Conservation (phyloP, 2,888 invertebrate species). For the Saturnia japonica region DNA sequence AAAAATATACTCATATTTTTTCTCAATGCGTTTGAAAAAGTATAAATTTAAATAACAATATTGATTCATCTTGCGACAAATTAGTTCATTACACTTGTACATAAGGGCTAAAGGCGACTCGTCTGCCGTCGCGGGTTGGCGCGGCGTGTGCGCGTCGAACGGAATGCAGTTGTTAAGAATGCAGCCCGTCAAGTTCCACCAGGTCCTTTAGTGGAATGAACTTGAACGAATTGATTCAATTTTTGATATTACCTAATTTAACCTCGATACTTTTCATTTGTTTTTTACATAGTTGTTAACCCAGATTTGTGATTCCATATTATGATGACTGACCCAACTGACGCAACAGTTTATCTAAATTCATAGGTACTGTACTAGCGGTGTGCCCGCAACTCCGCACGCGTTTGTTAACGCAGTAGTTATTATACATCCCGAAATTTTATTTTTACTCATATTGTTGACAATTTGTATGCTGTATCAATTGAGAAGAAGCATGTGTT, state of each 20-base stretch:
- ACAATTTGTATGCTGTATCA: too few species aligned
- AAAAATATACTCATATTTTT: too few species aligned
- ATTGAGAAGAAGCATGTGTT: too few species aligned
- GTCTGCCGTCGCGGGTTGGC: constrained; percentile 1
- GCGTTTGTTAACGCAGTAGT: too few species aligned
- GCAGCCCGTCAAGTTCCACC: constrained; percentile 35
- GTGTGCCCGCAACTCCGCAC: too few species aligned
- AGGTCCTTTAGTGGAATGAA: constrained; percentile 23
- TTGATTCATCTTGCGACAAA: not conserved
- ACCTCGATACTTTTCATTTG: not conserved
- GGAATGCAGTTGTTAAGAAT: constrained; percentile 35
- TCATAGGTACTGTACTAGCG: too few species aligned
- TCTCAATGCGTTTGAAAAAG: not conserved
- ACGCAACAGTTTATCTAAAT: not conserved
- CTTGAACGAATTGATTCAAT: not conserved
- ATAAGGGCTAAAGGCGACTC: not conserved
- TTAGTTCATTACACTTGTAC: constrained; percentile 5
- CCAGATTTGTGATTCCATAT: too few species aligned
- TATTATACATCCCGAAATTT: too few species aligned
- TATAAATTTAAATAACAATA: not conserved
- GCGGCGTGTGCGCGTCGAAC: constrained; percentile 14
- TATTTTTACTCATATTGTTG: too few species aligned
- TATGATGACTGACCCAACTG: too few species aligned
- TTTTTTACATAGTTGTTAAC: not conserved
- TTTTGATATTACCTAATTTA: constrained; percentile 1